Conservation (phyloP, 2,113 vertebrate genomes). For the Barnardius zonarius region DNA sequence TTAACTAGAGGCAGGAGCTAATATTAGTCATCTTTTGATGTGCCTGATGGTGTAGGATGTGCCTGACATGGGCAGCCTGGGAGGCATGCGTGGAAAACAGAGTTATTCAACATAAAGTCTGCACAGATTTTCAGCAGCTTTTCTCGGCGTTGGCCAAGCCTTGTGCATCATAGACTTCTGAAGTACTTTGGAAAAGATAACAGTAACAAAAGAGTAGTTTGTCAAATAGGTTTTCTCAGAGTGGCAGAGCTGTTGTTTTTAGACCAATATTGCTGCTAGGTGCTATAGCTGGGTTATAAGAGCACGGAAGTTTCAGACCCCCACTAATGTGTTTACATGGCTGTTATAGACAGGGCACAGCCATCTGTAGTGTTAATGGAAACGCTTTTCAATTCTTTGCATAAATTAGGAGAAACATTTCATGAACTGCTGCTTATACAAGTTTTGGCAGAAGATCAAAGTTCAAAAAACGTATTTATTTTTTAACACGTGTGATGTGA, state of each 20-base stretch:
- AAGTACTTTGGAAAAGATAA: neutral
- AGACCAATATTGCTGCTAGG: neutral
- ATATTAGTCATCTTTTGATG: neutral
- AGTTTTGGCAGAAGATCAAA: neutral
- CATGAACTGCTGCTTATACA: neutral
- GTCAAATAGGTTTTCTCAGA: neutral
- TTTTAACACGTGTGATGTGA: neutral
- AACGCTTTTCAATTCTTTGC: conserved; percentile 4
- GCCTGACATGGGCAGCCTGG: neutral
- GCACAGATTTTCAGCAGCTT: neutral
- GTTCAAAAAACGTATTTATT: neutral
- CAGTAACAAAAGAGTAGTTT: neutral
- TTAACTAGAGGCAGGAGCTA: neutral
- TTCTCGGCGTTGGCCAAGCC: neutral
- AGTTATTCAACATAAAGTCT: neutral
- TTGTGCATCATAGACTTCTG: neutral
- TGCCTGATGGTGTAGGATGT: neutral
- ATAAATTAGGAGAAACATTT: conserved; percentile 45
- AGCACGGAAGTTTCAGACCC: neutral
- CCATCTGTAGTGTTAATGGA: conserved; percentile 22
- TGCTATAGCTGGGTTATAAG: neutral
- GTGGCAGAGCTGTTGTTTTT: neutral
- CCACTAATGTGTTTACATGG: neutral
- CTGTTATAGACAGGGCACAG: conserved; percentile 13
- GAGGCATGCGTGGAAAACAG: neutral